Conservation (phyloP, 1,140 invertebrate genomes). For the Atta cephalotes region DNA sequence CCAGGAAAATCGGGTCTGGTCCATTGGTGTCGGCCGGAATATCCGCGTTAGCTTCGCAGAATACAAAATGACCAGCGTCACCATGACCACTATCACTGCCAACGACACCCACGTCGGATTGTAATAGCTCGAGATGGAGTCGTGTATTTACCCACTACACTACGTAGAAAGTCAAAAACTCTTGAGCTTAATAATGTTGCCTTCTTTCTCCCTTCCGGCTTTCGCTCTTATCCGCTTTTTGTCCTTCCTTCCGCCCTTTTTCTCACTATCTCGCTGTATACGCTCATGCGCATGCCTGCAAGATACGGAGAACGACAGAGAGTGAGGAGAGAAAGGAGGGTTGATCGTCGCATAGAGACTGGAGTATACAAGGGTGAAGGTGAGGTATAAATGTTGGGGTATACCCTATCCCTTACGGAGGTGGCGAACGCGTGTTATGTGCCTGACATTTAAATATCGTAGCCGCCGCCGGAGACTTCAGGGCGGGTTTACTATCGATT, state of each 20-base stretch:
- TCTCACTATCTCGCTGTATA: neutral
- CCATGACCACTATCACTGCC: neutral
- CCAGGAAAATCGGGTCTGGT: conserved; percentile 51
- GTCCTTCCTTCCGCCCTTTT: conserved; percentile 26
- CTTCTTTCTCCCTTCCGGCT: neutral
- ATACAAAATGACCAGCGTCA: conserved; percentile 63
- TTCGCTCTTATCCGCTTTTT: neutral
- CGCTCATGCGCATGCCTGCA: neutral
- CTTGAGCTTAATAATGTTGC: conserved; percentile 83
- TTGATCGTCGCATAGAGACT: conserved; percentile 21
- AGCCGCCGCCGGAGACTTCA: conserved; percentile 67
- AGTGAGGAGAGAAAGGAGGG: conserved; percentile 23
- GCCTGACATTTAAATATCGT: conserved; percentile 86
- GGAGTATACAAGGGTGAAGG: conserved; percentile 65
- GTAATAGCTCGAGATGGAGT: conserved; percentile 8
- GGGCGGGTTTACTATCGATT: conserved; percentile 78
- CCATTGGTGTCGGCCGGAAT: conserved; percentile 37
- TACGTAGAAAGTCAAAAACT: conserved; percentile 77
- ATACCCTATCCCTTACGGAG: conserved; percentile 66
- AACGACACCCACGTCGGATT: conserved; percentile 2
- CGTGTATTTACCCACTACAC: conserved; percentile 77
- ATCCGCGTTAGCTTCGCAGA: conserved; percentile 27
- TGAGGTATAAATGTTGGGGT: conserved; percentile 80
- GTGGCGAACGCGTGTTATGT: conserved; percentile 81
- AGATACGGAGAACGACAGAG: conserved; percentile 14